Evolutionary conservation across 1,140 invertebrate species (phyloP).

Genomic region (Pemphigus obesinymphae): DNA sequence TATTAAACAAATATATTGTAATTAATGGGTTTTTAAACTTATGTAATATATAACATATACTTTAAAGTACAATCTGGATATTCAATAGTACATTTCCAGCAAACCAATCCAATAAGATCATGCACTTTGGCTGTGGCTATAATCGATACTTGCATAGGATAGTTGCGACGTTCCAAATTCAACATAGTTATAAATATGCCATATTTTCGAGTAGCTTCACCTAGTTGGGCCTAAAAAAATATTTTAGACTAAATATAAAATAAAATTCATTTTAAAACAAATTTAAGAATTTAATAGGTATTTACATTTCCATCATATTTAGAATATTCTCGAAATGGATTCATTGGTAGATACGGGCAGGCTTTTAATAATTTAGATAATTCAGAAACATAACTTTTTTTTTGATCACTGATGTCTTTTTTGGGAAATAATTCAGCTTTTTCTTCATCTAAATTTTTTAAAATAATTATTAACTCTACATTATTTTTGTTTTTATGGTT

Average conservation of each 20-base stretch:
- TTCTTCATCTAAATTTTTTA: conserved; percentile 56
- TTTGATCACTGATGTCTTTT: conserved; percentile 54
- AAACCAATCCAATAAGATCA: conserved; percentile 90
- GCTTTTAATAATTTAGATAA: conserved; percentile 70
- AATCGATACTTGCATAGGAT: conserved; percentile 77
- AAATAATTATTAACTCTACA: not conserved
- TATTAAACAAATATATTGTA: not conserved
- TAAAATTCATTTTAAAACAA: conserved; percentile 2
- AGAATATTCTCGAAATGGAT: conserved; percentile 83
- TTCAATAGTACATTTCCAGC: conserved; percentile 65
- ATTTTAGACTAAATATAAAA: conserved; percentile 24
- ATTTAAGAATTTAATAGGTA: conserved; percentile 41
- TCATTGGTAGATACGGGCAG: conserved; percentile 67
- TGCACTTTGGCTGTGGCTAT: conserved; percentile 77
- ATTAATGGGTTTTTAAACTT: conserved; percentile 37
- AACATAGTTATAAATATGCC: conserved; percentile 85
- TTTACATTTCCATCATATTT: conserved; percentile 81
- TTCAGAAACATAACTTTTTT: conserved; percentile 54
- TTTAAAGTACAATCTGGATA: conserved; percentile 56
- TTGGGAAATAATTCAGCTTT: conserved; percentile 64
- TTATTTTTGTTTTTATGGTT: too few species aligned
- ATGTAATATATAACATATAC: conserved; percentile 50
- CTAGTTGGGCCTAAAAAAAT: conserved; percentile 61
- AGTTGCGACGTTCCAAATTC: conserved; percentile 69
- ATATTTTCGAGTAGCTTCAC: conserved; percentile 69